A percentile compares a stretch with the other conserved stretches of the same genome.
These are phyloP conservation scores for Heliconius aoede DNA, from an alignment of 2,888 invertebrate genomes.

Conservation along the genomic window DNA sequence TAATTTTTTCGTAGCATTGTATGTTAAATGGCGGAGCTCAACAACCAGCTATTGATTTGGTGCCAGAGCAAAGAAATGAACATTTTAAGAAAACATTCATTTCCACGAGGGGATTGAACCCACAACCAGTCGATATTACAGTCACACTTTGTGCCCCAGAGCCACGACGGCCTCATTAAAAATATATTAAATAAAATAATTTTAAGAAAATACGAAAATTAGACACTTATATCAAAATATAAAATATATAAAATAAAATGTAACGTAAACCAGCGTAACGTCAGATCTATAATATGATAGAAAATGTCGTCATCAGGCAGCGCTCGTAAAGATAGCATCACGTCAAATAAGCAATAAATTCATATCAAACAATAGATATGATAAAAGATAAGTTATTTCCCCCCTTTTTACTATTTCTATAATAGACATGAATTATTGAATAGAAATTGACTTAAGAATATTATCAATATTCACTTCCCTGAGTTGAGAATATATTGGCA, in stretches of 20 bases:
- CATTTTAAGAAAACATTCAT: too few species aligned
- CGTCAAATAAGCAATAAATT: slow-evolving; percentile 43
- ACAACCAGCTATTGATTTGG: too few species aligned
- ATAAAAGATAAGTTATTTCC: slow-evolving; percentile 47
- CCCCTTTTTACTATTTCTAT: slow-evolving; percentile 63
- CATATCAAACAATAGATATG: slow-evolving; percentile 40
- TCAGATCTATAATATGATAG: slow-evolving; percentile 18
- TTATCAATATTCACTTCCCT: background rate
- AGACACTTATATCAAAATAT: background rate
- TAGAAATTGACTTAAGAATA: slow-evolving; percentile 60
- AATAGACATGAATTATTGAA: slow-evolving; percentile 81
- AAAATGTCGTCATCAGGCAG: slow-evolving; percentile 34
- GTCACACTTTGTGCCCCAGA: too few species aligned
- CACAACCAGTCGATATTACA: too few species aligned
- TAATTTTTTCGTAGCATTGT: too few species aligned
- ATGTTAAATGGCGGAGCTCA: too few species aligned
- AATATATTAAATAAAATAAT: too few species aligned
- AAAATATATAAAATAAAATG: background rate
- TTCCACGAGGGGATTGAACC: too few species aligned
- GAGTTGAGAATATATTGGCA: background rate
- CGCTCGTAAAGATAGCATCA: slow-evolving; percentile 74
- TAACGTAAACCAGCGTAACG: background rate
- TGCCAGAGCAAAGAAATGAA: too few species aligned
- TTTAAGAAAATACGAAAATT: background rate
- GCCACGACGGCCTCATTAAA: too few species aligned